Evolutionary conservation across 2,888 invertebrate species (phyloP), one percentile per base, ranked within the genome.

Genomic region (Aquatica leii): DNA sequence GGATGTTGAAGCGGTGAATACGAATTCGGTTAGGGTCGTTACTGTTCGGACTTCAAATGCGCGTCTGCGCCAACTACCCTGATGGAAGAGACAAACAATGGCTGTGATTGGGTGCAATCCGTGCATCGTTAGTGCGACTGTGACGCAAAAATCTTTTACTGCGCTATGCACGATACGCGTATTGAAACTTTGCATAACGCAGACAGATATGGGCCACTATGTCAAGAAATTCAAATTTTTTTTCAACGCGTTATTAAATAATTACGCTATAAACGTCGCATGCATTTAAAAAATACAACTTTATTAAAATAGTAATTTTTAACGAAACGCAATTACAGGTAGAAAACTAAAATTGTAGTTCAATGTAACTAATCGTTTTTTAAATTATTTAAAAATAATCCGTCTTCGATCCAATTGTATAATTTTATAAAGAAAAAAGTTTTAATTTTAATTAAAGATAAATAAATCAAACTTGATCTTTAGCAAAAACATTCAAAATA

Each of bases 81-180:
- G 73, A 74, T 73, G 74, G 75, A 74, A 72, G 76, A 74, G 73
- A 78, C 78, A 79, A 80, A 79, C 80, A 79, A 77, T 77, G 74
- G 77, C 78, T 78, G 79, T 81, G 82, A 82, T 82, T 82, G 82
- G 82, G 71, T 78, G 80, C 80, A 81, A 80, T 81, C 80, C 80
- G 80, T 81, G 82, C 80, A 76, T 71, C 77, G 74, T 73, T 74
- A 78, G 77, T 79, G 80, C 79, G 80, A 73, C 78, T 66, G 65
- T 69, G 77, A 74, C 75, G 75, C 71, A 69, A 72, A 68, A 63
- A 61, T 64, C 59, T 62, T 52, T 46, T 56, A 59, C 59, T 66
- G 66, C 62, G 59, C 62, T 59, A 62, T 62, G 66, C 66, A 62
- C 66, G 65, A 59, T 62, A 59, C 55, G 56, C 60, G 56, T 9